These are phyloP conservation scores for Andrena praecox DNA, from an alignment of 2,888 invertebrate species.

Conservation along the genomic window DNA sequence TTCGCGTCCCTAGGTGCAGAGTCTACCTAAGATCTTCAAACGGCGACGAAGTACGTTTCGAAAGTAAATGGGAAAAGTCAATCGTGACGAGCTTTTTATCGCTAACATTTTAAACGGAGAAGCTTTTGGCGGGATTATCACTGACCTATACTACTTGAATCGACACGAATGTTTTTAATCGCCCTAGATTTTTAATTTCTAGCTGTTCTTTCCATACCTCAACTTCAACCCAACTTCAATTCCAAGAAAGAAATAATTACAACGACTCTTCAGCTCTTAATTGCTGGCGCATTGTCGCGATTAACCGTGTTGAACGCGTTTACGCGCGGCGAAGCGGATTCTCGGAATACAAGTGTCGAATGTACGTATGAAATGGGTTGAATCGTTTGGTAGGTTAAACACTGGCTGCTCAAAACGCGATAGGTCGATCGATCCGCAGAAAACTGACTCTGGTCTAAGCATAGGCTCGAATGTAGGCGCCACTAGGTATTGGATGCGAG, in stretches of 20 bases:
- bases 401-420: conserved; percentile 10
- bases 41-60: too few relatives aligned
- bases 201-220: too few relatives aligned
- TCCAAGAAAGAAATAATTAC: too few relatives aligned
- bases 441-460: conserved; percentile 1
- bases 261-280: neutral
- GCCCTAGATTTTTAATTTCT: too few relatives aligned
- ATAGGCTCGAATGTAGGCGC: conserved; percentile 4
- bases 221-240: too few relatives aligned
- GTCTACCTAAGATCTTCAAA: too few relatives aligned
- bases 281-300: neutral
- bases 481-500: neutral
- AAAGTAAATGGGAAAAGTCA: too few relatives aligned
- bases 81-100: too few relatives aligned
- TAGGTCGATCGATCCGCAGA: conserved; percentile 6
- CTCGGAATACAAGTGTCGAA: neutral
- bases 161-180: too few relatives aligned
- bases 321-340: neutral
- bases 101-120: too few relatives aligned
- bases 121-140: too few relatives aligned
- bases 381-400: conserved; percentile 10
- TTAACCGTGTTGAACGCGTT: neutral
- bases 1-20: neutral
- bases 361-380: conserved; percentile 4
- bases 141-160: too few relatives aligned